phyloP scores from a whole-genome alignment of 1,140 invertebrate genomes.

The Panagrolaimus sp. region DNA sequence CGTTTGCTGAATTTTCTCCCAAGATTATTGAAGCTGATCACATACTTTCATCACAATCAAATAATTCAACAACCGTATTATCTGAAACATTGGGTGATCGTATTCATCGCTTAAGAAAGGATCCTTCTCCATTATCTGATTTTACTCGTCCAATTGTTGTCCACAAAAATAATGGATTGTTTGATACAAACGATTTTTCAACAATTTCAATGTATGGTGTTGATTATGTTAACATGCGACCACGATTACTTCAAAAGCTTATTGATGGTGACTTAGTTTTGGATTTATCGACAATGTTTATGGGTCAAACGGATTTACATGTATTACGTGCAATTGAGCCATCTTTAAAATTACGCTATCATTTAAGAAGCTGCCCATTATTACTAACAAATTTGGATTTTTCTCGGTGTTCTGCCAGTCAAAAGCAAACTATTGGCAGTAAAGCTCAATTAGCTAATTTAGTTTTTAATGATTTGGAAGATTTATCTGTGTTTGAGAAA shows the following conservation, averaged over 20 bases:
- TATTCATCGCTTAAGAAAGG: not conserved
- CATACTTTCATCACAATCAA: constrained; percentile 19
- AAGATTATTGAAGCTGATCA: constrained; percentile 36
- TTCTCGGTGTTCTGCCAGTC: constrained; percentile 40
- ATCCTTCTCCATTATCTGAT: not conserved
- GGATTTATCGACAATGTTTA: constrained; percentile 47
- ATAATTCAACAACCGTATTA: not conserved
- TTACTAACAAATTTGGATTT: constrained; percentile 36
- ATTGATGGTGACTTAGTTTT: constrained; percentile 26
- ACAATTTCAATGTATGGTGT: constrained; percentile 44
- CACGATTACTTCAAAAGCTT: constrained; percentile 24
- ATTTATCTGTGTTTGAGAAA: constrained; percentile 5
- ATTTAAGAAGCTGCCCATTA: constrained; percentile 36
- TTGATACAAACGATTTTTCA: constrained; percentile 55
- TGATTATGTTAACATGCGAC: constrained; percentile 42
- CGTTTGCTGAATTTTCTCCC: constrained; percentile 57
- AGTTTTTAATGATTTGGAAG: constrained; percentile 37
- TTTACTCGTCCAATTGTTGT: constrained; percentile 37
- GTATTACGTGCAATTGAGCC: constrained; percentile 54
- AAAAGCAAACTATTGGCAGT: constrained; percentile 43
- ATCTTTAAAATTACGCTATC: constrained; percentile 51
- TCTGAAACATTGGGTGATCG: constrained; percentile 9
- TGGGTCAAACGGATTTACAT: constrained; percentile 45
- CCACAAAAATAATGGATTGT: constrained; percentile 55
- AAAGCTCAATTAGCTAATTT: constrained; percentile 52